Evolutionary conservation across 2,797 vertebrate species (phyloP).

Genomic region (Epinephelus malabaricus): DNA sequence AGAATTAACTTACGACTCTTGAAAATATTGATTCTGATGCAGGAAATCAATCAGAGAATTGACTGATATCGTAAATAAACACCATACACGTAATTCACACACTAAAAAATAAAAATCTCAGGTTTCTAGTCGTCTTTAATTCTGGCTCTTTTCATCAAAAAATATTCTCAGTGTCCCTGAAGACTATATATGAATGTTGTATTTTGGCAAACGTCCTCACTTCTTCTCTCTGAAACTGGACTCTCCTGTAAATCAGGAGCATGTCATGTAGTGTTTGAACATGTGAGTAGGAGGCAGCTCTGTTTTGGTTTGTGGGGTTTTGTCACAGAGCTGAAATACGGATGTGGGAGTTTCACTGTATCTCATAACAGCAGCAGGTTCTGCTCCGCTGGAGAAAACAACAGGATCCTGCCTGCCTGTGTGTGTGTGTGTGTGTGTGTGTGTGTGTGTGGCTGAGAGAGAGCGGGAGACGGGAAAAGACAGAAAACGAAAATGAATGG

Average conservation of each 20-base stretch:
- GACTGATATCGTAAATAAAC: background rate
- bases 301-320: conserved; percentile 50
- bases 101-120: too few species aligned
- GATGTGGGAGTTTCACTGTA: conserved; percentile 67
- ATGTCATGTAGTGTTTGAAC: conserved; percentile 16
- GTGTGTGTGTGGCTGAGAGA: background rate
- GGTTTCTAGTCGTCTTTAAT: background rate
- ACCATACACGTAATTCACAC: background rate
- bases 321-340: conserved; percentile 60
- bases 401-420: conserved; percentile 50
- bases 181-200: background rate
- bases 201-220: background rate
- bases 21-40: background rate
- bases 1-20: background rate
- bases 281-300: conserved; percentile 54
- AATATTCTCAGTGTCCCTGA: background rate
- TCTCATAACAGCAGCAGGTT: conserved; percentile 67
- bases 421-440: conserved; percentile 15
- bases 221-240: background rate
- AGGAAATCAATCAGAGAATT: background rate
- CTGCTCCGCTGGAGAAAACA: conserved; percentile 57
- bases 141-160: background rate
- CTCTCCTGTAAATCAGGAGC: conserved; percentile 1
- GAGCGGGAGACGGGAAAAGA: background rate
- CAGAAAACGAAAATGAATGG: conserved; percentile 29